Percentiles rank a stretch among this genome's conserved stretches.
Conservation (phyloP, 2,888 invertebrate genomes). For the Vanessa cardui region DNA sequence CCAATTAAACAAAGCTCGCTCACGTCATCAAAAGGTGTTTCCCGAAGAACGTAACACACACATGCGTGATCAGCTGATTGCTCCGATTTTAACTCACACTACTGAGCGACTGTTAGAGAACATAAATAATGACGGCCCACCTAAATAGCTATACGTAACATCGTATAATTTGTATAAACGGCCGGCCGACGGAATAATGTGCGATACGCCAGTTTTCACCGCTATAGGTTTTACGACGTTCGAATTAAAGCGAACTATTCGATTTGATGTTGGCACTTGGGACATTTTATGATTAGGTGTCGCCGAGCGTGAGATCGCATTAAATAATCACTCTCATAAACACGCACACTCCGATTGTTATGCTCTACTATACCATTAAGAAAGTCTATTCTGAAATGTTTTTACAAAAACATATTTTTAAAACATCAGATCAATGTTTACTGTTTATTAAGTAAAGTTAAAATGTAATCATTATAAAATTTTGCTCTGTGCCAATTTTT, state of each 20-base stretch:
- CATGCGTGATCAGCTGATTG: slow-evolving; percentile 81
- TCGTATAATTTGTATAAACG: slow-evolving; percentile 81
- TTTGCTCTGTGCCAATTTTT: neutral
- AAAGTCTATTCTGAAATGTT: slow-evolving; percentile 38
- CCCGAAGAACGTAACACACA: slow-evolving; percentile 78
- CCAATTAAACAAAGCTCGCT: slow-evolving; percentile 81
- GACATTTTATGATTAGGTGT: slow-evolving; percentile 55
- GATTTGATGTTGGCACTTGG: slow-evolving; percentile 57
- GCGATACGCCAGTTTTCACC: slow-evolving; percentile 73
- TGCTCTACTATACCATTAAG: slow-evolving; percentile 39
- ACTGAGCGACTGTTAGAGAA: slow-evolving; percentile 79
- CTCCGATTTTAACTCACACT: slow-evolving; percentile 83
- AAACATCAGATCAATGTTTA: neutral
- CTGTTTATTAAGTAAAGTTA: neutral
- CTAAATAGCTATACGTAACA: slow-evolving; percentile 80
- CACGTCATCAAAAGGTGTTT: slow-evolving; percentile 83
- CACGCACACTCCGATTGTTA: slow-evolving; percentile 62
- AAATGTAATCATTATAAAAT: neutral
- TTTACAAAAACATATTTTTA: slow-evolving; percentile 15
- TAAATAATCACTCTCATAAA: slow-evolving; percentile 73
- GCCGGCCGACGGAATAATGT: slow-evolving; percentile 70
- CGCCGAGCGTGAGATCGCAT: slow-evolving; percentile 68
- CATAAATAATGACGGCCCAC: slow-evolving; percentile 83
- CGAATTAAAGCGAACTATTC: slow-evolving; percentile 66
- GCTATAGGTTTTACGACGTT: slow-evolving; percentile 66